A percentile compares a stretch with the other conserved stretches of the same genome.
Conservation (phyloP, 2,888 invertebrate species). For the Hofmannophila pseudospretella region DNA sequence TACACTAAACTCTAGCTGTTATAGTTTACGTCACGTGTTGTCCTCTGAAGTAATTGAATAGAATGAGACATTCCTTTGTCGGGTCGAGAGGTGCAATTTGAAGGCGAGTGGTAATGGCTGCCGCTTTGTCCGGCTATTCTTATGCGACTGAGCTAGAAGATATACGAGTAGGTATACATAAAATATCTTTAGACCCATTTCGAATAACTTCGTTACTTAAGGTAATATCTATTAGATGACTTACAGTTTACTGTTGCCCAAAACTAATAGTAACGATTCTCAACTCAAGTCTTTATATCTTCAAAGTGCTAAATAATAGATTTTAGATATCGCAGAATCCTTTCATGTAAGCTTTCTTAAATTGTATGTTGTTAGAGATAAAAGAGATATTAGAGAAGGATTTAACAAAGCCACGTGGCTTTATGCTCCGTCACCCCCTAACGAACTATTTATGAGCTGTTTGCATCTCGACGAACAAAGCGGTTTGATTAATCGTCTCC, state of each 20-base stretch:
- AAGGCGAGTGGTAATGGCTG: constrained; percentile 39
- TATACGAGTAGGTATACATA: constrained; percentile 26
- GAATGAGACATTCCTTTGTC: constrained; percentile 55
- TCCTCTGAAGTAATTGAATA: constrained; percentile 56
- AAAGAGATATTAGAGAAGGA: constrained; percentile 3
- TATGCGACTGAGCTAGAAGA: constrained; percentile 29
- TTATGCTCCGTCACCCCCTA: constrained; percentile 16
- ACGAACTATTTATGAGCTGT: constrained; percentile 44
- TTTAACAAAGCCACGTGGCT: constrained; percentile 1
- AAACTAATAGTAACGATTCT: too few species aligned
- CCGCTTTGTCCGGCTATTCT: constrained; percentile 41
- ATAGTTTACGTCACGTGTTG: constrained; percentile 30
- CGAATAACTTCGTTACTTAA: too few species aligned
- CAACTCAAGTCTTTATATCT: too few species aligned
- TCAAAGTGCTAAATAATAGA: too few species aligned
- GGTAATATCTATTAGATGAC: too few species aligned
- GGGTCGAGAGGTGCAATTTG: constrained; percentile 39
- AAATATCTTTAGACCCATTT: too few species aligned
- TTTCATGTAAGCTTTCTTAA: too few species aligned
- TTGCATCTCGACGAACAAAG: constrained; percentile 45
- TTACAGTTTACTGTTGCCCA: too few species aligned
- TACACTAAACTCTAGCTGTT: constrained; percentile 5
- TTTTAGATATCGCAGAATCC: too few species aligned
- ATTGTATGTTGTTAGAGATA: too few species aligned
- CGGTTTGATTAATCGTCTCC: constrained; percentile 49